Conservation (phyloP, 2,797 vertebrate genomes). For the Sciurus carolinensis region DNA sequence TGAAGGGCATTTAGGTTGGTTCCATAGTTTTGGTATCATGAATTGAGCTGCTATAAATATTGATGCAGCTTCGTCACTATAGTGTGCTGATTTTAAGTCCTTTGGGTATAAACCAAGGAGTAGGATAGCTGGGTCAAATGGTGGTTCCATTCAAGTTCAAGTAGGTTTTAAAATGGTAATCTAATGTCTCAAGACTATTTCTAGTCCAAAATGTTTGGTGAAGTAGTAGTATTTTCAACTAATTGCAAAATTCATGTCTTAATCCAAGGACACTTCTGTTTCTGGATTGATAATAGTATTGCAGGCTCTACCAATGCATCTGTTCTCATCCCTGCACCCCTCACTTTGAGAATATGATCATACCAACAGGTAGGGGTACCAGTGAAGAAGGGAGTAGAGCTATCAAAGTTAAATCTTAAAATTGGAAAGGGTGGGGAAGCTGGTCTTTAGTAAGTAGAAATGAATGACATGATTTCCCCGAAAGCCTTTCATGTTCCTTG, state of each 20-base stretch:
- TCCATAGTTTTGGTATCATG: too few species aligned
- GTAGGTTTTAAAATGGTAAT: background rate
- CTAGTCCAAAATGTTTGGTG: background rate
- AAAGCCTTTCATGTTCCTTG: background rate
- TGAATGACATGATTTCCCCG: background rate
- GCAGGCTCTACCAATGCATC: background rate
- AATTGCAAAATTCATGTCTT: background rate
- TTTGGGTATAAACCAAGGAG: too few species aligned
- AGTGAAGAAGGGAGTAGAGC: background rate
- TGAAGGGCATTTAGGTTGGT: too few species aligned
- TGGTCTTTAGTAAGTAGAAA: slow-evolving; percentile 7
- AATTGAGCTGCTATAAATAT: too few species aligned
- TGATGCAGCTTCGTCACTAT: too few species aligned
- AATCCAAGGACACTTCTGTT: background rate
- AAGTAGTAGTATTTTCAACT: slow-evolving; percentile 17
- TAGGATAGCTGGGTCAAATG: too few species aligned
- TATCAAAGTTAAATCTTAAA: background rate
- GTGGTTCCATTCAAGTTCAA: background rate
- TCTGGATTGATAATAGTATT: background rate
- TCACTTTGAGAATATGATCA: background rate
- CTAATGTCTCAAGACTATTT: background rate
- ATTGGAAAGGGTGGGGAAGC: background rate
- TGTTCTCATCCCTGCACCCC: background rate
- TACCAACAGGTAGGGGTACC: background rate
- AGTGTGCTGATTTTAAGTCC: too few species aligned